Base-by-base conservation (phyloP, 2,797 vertebrate genomes). In the Hydrocynus forskahlii region DNA sequence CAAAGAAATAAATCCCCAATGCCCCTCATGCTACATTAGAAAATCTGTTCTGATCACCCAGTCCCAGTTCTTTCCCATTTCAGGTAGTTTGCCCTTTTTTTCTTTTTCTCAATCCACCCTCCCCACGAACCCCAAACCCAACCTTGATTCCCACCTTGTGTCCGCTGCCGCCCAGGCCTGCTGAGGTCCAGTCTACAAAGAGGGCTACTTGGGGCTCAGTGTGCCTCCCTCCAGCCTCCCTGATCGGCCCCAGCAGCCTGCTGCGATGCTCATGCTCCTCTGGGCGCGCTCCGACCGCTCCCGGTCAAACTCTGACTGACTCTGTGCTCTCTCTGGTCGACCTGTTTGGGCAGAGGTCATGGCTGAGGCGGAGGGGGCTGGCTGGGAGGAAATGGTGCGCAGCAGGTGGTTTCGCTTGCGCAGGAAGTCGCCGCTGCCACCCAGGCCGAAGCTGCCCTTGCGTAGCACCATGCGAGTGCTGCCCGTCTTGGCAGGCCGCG, bases 321-420 rank as follows among this genome's bases (percentile, higher is more conserved):
- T 95, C 85, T 89, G 96, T 1, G 96, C 96, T 76, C 97, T 94
- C 90, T 99, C 97, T 0, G 93, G 91, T 55, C 93, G 89, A 10
- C 86, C 91, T 8, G 85, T 80, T 16, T 86, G 91, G 66, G 4
- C 66, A 7, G 89, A 67, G 0, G 89, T 85, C 48, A 64, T 48
- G 0, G 89, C 88, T 82, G 81, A 90, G 0, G 86, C 87, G 12
- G 4, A 91, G 6, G 5, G 91, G 0, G 88, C 81, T 0, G 96
- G 95, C 90, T 97, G 94, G 0, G 96, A 93, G 6, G 97, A 97
- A 90, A 99, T 97, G 91, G 97, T 97, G 75, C 98, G 94, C 77
- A 99, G 94, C 87, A 99, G 93, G 89, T 99, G 97, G 86, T 96
- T 99, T 85, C 97, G 95, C 84, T 99, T 97, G 83, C 97, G 96